Evolutionary conservation across 2,888 invertebrate species (phyloP).

Genomic region (Syrphus vitripennis): DNA sequence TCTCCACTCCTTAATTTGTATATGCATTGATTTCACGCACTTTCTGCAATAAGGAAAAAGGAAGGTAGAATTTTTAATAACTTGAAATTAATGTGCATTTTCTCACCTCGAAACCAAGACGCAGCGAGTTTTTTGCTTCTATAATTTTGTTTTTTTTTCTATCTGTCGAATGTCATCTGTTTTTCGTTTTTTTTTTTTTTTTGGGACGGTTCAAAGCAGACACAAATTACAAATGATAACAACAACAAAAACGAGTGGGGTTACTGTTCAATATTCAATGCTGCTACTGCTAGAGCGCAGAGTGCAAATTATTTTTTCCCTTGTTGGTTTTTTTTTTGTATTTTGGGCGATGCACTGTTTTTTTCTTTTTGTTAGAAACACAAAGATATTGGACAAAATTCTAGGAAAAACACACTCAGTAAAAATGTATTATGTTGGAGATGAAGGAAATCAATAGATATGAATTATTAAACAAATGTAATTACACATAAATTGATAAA

Average conservation of each 20-base stretch:
- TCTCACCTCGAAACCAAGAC: conserved; percentile 35
- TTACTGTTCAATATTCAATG: conserved; percentile 42
- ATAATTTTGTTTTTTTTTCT: background rate
- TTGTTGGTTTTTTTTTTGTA: conserved; percentile 38
- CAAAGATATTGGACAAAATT: background rate
- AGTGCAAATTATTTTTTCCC: conserved; percentile 48
- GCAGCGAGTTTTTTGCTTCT: background rate
- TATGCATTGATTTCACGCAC: background rate
- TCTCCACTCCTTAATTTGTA: conserved; percentile 12
- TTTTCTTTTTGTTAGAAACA: conserved; percentile 29
- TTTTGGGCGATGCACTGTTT: conserved; percentile 34
- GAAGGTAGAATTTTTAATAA: background rate
- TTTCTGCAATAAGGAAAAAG: conserved; percentile 19
- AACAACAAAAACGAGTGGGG: conserved; percentile 63
- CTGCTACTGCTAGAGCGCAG: conserved; percentile 27
- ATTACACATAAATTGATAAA: conserved; percentile 66
- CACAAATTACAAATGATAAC: conserved; percentile 53
- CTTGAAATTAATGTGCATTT: background rate
- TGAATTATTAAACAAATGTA: conserved; percentile 42
- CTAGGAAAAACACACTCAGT: conserved; percentile 18
- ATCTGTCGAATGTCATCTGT: conserved; percentile 59
- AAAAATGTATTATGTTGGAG: background rate
- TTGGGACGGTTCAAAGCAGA: conserved; percentile 20
- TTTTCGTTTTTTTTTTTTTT: background rate
- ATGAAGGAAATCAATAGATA: conserved; percentile 44